phyloP scores from a whole-genome alignment of 1,140 invertebrate species.

The Chymomyza costata region DNA sequence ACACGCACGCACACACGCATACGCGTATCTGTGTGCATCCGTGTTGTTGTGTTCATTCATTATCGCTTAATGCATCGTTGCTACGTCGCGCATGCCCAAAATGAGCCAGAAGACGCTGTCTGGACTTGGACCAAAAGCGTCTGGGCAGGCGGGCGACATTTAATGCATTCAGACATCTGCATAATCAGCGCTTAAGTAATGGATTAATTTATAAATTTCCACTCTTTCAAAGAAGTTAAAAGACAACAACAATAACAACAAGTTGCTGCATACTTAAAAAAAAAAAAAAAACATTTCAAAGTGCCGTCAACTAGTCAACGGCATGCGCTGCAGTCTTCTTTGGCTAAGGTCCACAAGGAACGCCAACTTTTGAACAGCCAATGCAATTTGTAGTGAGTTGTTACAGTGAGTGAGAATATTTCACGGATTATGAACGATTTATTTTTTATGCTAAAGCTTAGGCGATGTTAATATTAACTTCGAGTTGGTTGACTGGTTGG shows the following conservation, averaged over 20 bases:
- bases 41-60: conserved; percentile 41
- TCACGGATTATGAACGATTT: no score
- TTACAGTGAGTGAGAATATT: no score
- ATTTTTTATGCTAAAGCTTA: no score
- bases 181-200: conserved; percentile 60
- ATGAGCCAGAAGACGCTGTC: background rate
- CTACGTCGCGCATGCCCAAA: background rate
- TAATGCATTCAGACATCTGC: conserved; percentile 58
- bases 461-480: no score
- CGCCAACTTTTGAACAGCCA: background rate
- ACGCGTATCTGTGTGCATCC: background rate
- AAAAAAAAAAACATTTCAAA: no score
- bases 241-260: no score
- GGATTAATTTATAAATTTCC: conserved; percentile 67
- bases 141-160: conserved; percentile 16
- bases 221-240: no score
- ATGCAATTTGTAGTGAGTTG: conserved; percentile 41
- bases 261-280: no score
- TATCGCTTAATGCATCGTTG: conserved; percentile 40
- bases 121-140: conserved; percentile 6
- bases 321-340: no score
- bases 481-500: no score
- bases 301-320: no score
- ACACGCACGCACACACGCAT: background rate
- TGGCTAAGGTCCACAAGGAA: background rate